A percentile compares a stretch with the other conserved stretches of the same genome.
Conservation (phyloP, 2,797 vertebrate genomes). For the Hephaestus fuliginosus region DNA sequence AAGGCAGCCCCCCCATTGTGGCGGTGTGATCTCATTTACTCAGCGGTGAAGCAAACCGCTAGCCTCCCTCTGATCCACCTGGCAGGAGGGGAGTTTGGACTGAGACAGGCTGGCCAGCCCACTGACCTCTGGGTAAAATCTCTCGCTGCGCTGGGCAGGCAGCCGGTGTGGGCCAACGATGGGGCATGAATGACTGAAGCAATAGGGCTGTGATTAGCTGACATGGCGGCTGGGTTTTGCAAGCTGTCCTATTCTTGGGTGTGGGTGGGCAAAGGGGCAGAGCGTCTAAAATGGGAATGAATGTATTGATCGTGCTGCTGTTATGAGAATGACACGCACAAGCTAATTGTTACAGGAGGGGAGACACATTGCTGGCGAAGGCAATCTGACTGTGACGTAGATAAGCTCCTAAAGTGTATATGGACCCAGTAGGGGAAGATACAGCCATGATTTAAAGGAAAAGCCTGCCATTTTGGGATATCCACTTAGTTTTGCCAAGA, state of each 20-base stretch:
- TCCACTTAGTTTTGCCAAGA: background rate
- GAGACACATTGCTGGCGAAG: conserved; percentile 81
- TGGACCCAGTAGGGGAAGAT: conserved; percentile 9
- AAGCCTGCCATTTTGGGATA: background rate
- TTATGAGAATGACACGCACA: conserved; percentile 83
- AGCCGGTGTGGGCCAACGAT: conserved; percentile 60
- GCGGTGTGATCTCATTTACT: conserved; percentile 80
- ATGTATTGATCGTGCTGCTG: conserved; percentile 84
- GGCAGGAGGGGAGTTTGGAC: conserved; percentile 77
- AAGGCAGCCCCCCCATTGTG: conserved; percentile 76
- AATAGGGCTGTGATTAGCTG: conserved; percentile 85
- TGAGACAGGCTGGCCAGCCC: conserved; percentile 69
- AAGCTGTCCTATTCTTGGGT: conserved; percentile 86
- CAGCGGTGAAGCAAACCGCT: conserved; percentile 67
- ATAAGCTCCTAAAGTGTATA: conserved; percentile 55
- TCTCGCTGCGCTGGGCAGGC: conserved; percentile 73
- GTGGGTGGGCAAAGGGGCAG: conserved; percentile 77
- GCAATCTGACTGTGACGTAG: conserved; percentile 83
- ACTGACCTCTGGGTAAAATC: conserved; percentile 83
- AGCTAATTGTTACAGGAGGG: conserved; percentile 85
- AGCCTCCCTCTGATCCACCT: conserved; percentile 80
- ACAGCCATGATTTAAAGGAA: conserved; percentile 23
- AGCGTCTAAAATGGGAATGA: conserved; percentile 83
- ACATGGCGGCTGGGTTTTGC: conserved; percentile 84
- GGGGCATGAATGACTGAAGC: conserved; percentile 79